Percentiles rank a stretch among this genome's conserved stretches.
Conservation (phyloP, 1,140 invertebrate genomes). For the Drosophila subobscura region DNA sequence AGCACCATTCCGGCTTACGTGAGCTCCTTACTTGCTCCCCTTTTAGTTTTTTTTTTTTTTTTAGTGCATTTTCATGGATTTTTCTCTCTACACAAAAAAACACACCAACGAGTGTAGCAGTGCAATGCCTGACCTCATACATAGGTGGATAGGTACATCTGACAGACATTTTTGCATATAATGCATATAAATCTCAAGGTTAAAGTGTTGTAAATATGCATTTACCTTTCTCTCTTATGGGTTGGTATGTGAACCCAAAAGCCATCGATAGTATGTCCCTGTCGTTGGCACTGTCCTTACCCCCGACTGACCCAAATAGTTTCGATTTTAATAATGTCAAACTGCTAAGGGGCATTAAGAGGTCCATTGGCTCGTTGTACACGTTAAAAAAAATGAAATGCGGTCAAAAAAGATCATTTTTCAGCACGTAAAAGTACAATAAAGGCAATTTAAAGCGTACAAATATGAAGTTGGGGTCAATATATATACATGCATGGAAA, state of each 20-base stretch:
- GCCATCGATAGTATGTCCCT: constrained; percentile 15
- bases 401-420: too few relatives aligned
- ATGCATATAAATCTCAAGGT: constrained; percentile 74
- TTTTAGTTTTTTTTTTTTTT: constrained; percentile 26
- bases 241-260: constrained; percentile 42
- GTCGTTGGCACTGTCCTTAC: too few relatives aligned
- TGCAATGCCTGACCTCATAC: constrained; percentile 16
- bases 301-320: constrained; percentile 46
- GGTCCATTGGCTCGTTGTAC: constrained; percentile 18
- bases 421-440: too few relatives aligned
- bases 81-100: constrained; percentile 9
- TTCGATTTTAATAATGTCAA: constrained; percentile 68
- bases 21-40: constrained; percentile 49
- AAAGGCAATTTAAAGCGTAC: too few relatives aligned
- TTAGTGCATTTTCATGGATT: constrained; percentile 64
- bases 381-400: constrained; percentile 9
- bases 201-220: constrained; percentile 74
- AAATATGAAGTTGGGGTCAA: too few relatives aligned
- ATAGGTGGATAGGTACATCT: constrained; percentile 3
- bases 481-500: too few relatives aligned
- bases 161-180: constrained; percentile 55
- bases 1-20: constrained; percentile 60
- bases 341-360: constrained; percentile 40
- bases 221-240: constrained; percentile 31
- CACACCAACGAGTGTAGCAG: constrained; percentile 3